Evolutionary conservation across 2,888 invertebrate species (phyloP), one percentile per base, ranked within the genome.

Genomic region (Zootermopsis nevadensis): DNA sequence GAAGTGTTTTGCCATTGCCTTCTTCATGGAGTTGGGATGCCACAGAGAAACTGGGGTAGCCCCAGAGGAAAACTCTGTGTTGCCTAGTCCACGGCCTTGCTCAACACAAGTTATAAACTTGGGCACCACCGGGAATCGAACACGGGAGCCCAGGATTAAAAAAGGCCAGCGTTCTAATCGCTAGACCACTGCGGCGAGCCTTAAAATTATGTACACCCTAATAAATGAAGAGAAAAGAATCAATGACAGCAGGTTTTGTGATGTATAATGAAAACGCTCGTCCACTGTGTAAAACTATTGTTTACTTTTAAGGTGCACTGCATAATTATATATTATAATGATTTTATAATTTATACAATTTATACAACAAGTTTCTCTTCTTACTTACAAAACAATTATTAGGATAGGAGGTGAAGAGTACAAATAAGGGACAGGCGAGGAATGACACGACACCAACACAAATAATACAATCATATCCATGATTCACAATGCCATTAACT

Each of bases 301-400:
- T 74, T 74, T 38, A 74, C 38, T 10, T n/a, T 38, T n/a, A 38
- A 38, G 74, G n/a, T 35, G 35, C 35, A 35, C 38, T 74, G 60
- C 60, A n/a, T 60, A 27, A 60, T n/a, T 38, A 38, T 83, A 83
- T 83, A 48, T 83, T 83, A 83, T n/a, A 80, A 83, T 74, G 38
- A 27, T 74, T 74, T 74, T 38, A 74, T 74, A 74, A 74, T 74
- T 74, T 74, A 74, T 74, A 74, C 74, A 74, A n/a, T 74, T 77
- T 74, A 42, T 74, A 74, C 74, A 69, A 69, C 69, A 74, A 27
- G 60, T 27, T 60, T 60, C n/a, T 60, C 27, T n/a, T 30, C 38
- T 38, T 38, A 38, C 38, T 38, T 38, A 74, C 35, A 74, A 74
- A 74, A 74, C 24, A 60, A 60, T n/a, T 48, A 19, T 19, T 19